Evolutionary conservation across 2,797 vertebrate species (phyloP).

Genomic region (Pelobates cultripes): DNA sequence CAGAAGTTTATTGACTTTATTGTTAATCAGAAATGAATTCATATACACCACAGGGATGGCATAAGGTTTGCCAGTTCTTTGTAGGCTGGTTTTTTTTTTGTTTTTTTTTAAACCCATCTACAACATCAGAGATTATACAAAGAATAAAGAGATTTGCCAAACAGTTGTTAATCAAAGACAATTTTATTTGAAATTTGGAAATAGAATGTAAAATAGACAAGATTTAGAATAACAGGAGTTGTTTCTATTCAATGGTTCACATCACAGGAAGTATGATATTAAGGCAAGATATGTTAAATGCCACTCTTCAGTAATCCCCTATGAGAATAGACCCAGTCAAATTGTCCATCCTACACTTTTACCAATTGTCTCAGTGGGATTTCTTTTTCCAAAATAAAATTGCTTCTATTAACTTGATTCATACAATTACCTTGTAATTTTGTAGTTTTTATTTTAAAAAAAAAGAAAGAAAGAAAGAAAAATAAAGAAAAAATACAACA

Average conservation of each 20-base stretch:
- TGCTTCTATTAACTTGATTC: slow-evolving; percentile 3
- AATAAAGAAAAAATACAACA: not conserved
- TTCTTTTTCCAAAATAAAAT: slow-evolving; percentile 1
- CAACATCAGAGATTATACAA: slow-evolving; percentile 22
- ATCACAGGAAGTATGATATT: slow-evolving; percentile 13
- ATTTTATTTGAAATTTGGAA: slow-evolving; percentile 29
- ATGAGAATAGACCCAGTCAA: slow-evolving; percentile 4
- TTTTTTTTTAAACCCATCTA: not conserved
- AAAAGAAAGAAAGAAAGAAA: not conserved
- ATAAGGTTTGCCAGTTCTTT: slow-evolving; percentile 19
- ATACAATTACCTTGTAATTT: not conserved
- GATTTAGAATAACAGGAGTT: slow-evolving; percentile 7
- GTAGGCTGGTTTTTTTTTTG: not conserved
- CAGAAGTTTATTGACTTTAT: slow-evolving; percentile 25
- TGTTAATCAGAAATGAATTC: slow-evolving; percentile 47
- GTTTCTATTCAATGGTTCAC: slow-evolving; percentile 6
- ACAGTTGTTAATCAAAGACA: slow-evolving; percentile 28
- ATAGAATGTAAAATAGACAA: not conserved
- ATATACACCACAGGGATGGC: slow-evolving; percentile 2
- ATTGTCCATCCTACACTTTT: slow-evolving; percentile 23
- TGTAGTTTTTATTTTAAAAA: not conserved
- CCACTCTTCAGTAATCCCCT: slow-evolving; percentile 5
- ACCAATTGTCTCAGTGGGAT: slow-evolving; percentile 22
- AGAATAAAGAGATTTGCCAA: slow-evolving; percentile 7
- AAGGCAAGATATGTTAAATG: slow-evolving; percentile 21